These are phyloP conservation scores for Zoanthus gigantus DNA, from an alignment of 92 coral and sea anemone genomes.

Conservation along the genomic window DNA sequence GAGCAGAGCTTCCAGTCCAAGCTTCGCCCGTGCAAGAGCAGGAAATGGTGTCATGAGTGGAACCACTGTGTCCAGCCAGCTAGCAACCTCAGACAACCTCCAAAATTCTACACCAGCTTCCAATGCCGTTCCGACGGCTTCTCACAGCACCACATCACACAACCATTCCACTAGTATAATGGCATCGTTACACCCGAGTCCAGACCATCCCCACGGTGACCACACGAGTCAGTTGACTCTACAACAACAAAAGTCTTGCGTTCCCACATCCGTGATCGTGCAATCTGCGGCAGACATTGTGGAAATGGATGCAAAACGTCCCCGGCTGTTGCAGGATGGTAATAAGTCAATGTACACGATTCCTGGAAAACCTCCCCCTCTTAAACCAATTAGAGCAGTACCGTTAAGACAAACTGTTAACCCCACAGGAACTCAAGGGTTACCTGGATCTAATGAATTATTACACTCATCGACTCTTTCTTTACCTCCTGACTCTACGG, in stretches of 20 bases:
- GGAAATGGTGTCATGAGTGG: constrained; percentile 75
- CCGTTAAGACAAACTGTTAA: constrained; percentile 52
- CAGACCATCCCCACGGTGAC: constrained; percentile 46
- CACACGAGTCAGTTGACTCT: constrained; percentile 51
- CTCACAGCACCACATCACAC: constrained; percentile 37
- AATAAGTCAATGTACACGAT: constrained; percentile 74
- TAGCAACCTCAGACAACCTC: constrained; percentile 27
- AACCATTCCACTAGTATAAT: constrained; percentile 46
- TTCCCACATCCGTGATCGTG: constrained; percentile 97
- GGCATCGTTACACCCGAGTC: constrained; percentile 62
- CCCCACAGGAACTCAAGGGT: constrained; percentile 15
- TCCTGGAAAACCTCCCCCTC: constrained; percentile 82
- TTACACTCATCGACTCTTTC: constrained; percentile 19
- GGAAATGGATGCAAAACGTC: constrained; percentile 80
- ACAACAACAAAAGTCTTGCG: constrained; percentile 80
- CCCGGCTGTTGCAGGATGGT: constrained; percentile 70
- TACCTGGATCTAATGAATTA: constrained; percentile 15
- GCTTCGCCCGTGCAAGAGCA: constrained; percentile 77
- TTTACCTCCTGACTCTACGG: constrained; percentile 25
- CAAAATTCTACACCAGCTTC: constrained; percentile 25
- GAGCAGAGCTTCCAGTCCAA: constrained; percentile 97
- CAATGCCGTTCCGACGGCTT: constrained; percentile 30
- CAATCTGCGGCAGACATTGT: constrained; percentile 76
- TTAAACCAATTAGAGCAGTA: constrained; percentile 72
- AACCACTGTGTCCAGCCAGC: constrained; percentile 46